Conservation (phyloP, 2,113 vertebrate genomes). For the Laticauda colubrina region DNA sequence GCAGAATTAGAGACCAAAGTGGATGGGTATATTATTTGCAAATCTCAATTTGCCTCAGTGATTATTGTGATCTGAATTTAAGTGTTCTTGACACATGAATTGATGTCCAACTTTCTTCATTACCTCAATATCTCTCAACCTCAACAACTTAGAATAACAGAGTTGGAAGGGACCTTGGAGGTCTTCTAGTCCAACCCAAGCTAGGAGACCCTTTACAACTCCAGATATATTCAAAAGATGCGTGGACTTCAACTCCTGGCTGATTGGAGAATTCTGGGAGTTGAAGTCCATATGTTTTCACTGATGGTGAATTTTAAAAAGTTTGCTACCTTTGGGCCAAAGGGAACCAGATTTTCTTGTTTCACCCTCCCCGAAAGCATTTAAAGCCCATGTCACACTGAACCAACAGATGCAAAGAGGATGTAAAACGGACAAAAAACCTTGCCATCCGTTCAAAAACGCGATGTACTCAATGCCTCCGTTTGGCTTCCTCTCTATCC, state of each 20-base stretch:
- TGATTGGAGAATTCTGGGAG: too few species aligned
- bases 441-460: too few species aligned
- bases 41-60: not conserved
- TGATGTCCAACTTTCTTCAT: slow-evolving; percentile 30
- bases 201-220: not conserved
- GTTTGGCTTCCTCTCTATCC: too few species aligned
- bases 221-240: not conserved
- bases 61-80: not conserved
- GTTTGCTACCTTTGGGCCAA: not conserved
- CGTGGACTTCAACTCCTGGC: too few species aligned
- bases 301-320: not conserved
- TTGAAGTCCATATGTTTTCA: not conserved
- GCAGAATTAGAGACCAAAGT: not conserved
- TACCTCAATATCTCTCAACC: not conserved
- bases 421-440: too few species aligned
- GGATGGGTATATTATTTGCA: not conserved
- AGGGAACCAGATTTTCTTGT: too few species aligned
- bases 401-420: too few species aligned
- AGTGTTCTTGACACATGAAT: slow-evolving; percentile 21
- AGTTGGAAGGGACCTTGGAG: not conserved
- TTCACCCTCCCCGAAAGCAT: too few species aligned
- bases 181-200: not conserved
- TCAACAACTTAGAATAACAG: not conserved
- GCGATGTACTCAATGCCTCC: too few species aligned
- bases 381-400: too few species aligned